phyloP scores from a whole-genome alignment of 1,140 invertebrate species.

The Carposina sasakii region DNA sequence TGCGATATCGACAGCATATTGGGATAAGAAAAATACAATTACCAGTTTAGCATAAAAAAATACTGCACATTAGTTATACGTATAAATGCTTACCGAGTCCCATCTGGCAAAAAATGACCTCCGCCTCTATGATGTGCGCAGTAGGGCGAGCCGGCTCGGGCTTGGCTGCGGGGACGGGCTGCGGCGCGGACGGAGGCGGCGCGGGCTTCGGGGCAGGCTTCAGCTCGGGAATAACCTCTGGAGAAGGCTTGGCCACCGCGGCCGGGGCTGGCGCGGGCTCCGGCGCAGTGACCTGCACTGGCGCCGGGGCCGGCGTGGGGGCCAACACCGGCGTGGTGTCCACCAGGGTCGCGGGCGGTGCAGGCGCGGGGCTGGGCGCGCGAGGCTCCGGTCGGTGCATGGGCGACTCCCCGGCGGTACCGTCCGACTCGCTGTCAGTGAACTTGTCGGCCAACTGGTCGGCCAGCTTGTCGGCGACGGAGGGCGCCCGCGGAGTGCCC shows the following conservation, averaged over 20 bases:
- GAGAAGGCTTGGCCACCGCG: slow-evolving; percentile 46
- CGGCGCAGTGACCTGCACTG: too few species aligned
- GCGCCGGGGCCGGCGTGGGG: slow-evolving; percentile 22
- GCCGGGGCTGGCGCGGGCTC: slow-evolving; percentile 60
- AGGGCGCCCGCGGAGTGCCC: slow-evolving; percentile 49
- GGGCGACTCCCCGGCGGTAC: slow-evolving; percentile 52
- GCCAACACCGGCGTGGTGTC: slow-evolving; percentile 21
- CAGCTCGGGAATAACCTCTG: slow-evolving; percentile 35
- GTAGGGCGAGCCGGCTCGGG: slow-evolving; percentile 38
- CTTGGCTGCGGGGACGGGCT: slow-evolving; percentile 16
- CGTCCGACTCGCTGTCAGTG: slow-evolving; percentile 71
- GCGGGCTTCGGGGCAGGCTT: slow-evolving; percentile 37
- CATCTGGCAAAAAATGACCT: slow-evolving; percentile 78
- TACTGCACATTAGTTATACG: too few species aligned
- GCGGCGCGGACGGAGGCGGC: slow-evolving; percentile 37
- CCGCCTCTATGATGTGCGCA: slow-evolving; percentile 75
- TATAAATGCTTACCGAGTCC: slow-evolving; percentile 79
- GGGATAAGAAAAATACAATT: too few species aligned
- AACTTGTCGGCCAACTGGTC: slow-evolving; percentile 68
- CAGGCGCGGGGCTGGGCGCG: slow-evolving; percentile 21
- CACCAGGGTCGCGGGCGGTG: slow-evolving; percentile 13
- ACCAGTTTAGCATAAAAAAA: too few species aligned
- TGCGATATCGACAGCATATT: too few species aligned
- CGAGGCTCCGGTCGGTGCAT: slow-evolving; percentile 33
- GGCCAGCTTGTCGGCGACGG: slow-evolving; percentile 38